Evolutionary conservation across 2,888 invertebrate species (phyloP).

Genomic region (Caenorhabditis doughertyi): DNA sequence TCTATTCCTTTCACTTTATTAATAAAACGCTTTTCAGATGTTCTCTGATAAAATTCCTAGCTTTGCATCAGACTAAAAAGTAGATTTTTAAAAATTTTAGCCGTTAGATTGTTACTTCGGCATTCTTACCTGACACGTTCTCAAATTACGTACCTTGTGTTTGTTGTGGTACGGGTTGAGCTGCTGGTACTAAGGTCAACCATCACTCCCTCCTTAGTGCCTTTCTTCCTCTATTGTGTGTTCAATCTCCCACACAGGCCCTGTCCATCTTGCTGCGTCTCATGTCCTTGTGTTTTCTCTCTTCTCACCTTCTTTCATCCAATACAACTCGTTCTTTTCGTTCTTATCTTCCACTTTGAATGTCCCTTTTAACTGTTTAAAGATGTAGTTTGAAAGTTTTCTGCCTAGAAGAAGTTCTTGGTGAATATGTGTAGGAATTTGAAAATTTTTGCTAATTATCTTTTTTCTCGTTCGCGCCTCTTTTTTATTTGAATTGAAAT

Average conservation of each 20-base stretch:
- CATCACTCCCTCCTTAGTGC: slow-evolving; percentile 7
- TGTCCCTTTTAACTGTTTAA: too few species aligned
- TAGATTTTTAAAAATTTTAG: background rate
- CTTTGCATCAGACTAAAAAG: too few species aligned
- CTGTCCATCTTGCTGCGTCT: slow-evolving; percentile 42
- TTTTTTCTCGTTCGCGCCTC: background rate
- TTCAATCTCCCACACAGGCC: slow-evolving; percentile 31
- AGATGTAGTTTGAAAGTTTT: background rate
- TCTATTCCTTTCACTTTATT: too few species aligned
- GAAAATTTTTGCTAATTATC: slow-evolving; percentile 2
- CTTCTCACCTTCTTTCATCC: slow-evolving; percentile 16
- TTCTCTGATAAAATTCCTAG: too few species aligned
- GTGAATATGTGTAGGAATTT: too few species aligned
- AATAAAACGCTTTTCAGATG: too few species aligned
- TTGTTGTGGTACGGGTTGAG: slow-evolving; percentile 35
- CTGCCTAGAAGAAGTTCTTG: too few species aligned
- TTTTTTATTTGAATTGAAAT: slow-evolving; percentile 36
- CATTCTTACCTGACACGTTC: slow-evolving; percentile 2
- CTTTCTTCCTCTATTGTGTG: background rate
- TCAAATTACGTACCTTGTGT: slow-evolving; percentile 37
- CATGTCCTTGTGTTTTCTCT: background rate
- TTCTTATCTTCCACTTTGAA: too few species aligned
- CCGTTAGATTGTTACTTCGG: background rate
- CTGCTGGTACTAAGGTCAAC: slow-evolving; percentile 45
- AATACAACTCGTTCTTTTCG: slow-evolving; percentile 40